These are phyloP conservation scores for Epizoanthus rinbou DNA, from an alignment of 92 coral and sea anemone genomes.

Conservation along the genomic window DNA sequence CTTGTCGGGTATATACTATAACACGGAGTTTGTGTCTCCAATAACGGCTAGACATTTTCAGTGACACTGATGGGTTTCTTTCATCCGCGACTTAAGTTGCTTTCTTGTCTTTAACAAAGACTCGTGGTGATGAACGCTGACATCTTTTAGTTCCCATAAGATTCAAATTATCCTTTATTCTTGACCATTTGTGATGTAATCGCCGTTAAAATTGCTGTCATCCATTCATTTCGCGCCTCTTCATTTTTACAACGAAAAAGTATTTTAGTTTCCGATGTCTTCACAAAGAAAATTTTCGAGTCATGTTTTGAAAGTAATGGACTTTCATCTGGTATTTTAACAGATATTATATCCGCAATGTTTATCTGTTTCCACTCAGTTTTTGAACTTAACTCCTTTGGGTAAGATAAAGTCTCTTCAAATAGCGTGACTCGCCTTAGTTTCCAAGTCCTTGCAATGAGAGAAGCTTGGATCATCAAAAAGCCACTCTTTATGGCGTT, in stretches of 20 bases:
- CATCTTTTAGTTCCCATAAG: too few relatives aligned
- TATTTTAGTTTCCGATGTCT: slow-evolving; percentile 26
- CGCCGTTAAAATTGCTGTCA: slow-evolving; percentile 38
- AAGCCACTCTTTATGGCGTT: slow-evolving; percentile 16
- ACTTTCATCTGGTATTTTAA: slow-evolving; percentile 34
- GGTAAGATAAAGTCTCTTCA: slow-evolving; percentile 26
- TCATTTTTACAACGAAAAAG: slow-evolving; percentile 33
- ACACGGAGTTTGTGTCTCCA: too few relatives aligned
- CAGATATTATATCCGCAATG: slow-evolving; percentile 29
- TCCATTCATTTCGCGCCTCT: slow-evolving; percentile 28
- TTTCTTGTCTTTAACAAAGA: too few relatives aligned
- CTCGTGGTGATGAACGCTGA: too few relatives aligned
- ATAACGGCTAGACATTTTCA: too few relatives aligned
- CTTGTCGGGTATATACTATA: too few relatives aligned
- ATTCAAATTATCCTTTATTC: too few relatives aligned
- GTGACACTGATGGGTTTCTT: too few relatives aligned
- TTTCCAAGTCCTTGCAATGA: slow-evolving; percentile 27
- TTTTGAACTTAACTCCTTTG: slow-evolving; percentile 22
- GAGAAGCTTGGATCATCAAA: slow-evolving; percentile 25
- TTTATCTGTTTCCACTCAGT: slow-evolving; percentile 18
- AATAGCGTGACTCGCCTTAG: slow-evolving; percentile 9
- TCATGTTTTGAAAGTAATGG: not conserved
- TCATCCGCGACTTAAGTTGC: too few relatives aligned
- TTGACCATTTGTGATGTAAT: slow-evolving; percentile 27
- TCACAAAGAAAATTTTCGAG: slow-evolving; percentile 24